Base-by-base conservation (phyloP, 2,113 vertebrate genomes). In the Channa argus region DNA sequence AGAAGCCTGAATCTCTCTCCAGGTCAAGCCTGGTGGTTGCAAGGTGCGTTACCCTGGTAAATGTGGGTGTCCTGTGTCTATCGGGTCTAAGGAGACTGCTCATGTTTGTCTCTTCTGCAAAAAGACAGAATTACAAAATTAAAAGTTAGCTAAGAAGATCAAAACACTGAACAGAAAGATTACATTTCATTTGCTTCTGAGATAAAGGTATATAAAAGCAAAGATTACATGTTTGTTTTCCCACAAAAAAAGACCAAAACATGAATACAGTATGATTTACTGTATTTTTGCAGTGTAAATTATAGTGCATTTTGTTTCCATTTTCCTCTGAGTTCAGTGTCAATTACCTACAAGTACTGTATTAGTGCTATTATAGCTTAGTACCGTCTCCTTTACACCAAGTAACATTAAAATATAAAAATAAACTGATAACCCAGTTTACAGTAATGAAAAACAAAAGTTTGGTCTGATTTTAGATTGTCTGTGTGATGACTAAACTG, bases 1-100 rank as follows among this genome's bases (percentile, higher is more conserved):
- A 98, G 82, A 96, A 96, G 86, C 96, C 96, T 0, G 96, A 97
- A 88, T 97, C 96, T 87, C 94, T 95, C 88, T 96, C 96, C 61
- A 95, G 92, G 73, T 96, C 96, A 41, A 82, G 56, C 68, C 82
- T 92, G 5, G 84, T 87, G 39, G 58, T 5, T 71, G 78, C 73
- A 1, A 79, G 58, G 72, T 80, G 85, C 6, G 87, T 82, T 59
- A 60, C 66, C 87, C 88, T 77, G 71, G 77, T 85, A 44, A 88
- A 82, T 0, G 33, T 14, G 6, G 63, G 78, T 12, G 74, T 86
- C 74, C 79, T 74, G 69, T 85, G 83, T 50, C 69, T 67, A 53
- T 75, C 60, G 1, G 46, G 71, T 78, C 70, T 83, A 46, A 39
- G 80, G 9, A 80, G 82, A 14, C 74, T 14, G 54, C 38, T 91